Evolutionary conservation across 2,113 vertebrate species (phyloP).

Genomic region (Limanda limanda): DNA sequence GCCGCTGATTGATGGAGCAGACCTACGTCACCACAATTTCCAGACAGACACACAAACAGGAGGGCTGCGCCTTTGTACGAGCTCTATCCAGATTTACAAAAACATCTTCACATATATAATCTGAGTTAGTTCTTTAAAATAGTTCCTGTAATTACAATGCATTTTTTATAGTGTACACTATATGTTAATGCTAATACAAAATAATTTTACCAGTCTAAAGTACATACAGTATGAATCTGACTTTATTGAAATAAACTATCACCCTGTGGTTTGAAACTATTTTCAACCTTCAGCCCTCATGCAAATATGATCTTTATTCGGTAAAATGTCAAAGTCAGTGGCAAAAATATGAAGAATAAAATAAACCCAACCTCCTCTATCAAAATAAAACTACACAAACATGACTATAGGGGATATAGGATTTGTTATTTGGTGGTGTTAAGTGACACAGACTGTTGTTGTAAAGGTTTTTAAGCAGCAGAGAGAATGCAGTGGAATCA

Average conservation of each 20-base stretch:
- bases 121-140: too few relatives aligned
- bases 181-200: too few relatives aligned
- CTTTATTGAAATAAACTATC: too few relatives aligned
- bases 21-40: slow-evolving; percentile 80
- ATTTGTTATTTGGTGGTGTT: background rate
- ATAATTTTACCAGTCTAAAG: background rate
- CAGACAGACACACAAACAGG: slow-evolving; percentile 51
- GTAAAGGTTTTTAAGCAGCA: slow-evolving; percentile 2
- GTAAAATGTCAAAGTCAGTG: background rate
- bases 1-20: slow-evolving; percentile 74
- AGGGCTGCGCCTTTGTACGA: slow-evolving; percentile 1
- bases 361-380: background rate
- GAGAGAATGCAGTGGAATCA: background rate
- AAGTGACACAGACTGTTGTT: background rate
- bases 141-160: too few relatives aligned
- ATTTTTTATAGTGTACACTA: background rate
- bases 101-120: background rate
- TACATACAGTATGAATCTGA: background rate
- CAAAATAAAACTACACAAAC: slow-evolving; percentile 1
- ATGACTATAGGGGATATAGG: too few relatives aligned
- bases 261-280: background rate
- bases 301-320: background rate
- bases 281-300: too few relatives aligned
- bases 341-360: background rate
- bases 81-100: background rate